These are phyloP conservation scores for Halichoerus grypus DNA, from an alignment of 2,113 vertebrate genomes.

Conservation along the genomic window DNA sequence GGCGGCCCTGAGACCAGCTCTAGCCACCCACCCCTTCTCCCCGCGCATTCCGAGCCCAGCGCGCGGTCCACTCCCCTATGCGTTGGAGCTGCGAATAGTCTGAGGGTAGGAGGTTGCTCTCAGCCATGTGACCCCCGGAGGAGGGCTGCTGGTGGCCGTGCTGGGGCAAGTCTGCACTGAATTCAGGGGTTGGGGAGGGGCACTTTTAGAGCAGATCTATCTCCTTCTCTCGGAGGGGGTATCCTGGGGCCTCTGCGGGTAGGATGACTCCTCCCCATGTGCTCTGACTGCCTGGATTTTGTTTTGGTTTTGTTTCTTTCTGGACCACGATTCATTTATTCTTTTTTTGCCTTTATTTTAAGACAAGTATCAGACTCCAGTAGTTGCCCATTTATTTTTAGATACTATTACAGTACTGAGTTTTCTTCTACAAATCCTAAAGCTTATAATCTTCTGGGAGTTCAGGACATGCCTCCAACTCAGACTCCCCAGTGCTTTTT, in stretches of 20 bases:
- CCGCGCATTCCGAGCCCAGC: background rate
- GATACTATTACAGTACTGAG: background rate
- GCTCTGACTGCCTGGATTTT: background rate
- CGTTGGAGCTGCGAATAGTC: fast-evolving
- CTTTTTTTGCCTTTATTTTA: background rate
- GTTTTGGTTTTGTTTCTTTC: background rate
- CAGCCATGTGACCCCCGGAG: fast-evolving
- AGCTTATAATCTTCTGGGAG: background rate
- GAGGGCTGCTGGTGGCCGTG: background rate
- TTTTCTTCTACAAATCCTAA: background rate
- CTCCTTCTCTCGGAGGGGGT: background rate
- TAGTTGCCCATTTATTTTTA: background rate
- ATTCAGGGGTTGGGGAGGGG: background rate
- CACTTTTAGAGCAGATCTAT: background rate
- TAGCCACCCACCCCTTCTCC: background rate
- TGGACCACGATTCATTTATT: background rate
- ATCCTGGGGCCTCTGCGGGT: fast-evolving
- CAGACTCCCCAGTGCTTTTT: background rate
- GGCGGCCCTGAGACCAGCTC: fast-evolving
- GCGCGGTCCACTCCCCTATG: fast-evolving
- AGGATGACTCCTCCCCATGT: fast-evolving
- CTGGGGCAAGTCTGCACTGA: background rate
- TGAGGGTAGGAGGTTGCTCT: background rate
- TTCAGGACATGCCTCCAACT: background rate
- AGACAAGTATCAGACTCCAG: background rate